Percentiles rank a stretch among this genome's conserved stretches.
Conservation (phyloP, 2,888 invertebrate genomes). For the Theristus sp. region DNA sequence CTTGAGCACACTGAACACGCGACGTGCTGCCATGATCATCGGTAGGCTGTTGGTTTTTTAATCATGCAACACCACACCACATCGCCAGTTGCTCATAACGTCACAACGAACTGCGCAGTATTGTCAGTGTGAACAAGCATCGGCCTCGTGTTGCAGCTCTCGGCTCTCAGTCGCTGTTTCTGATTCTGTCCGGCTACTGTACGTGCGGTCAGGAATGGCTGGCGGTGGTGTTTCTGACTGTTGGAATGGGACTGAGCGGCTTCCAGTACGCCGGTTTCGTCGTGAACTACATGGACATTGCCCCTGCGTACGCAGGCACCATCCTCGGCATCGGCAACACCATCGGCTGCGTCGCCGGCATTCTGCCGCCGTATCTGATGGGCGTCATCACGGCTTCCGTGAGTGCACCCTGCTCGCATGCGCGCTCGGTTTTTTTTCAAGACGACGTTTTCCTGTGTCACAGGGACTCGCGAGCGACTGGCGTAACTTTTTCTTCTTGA, state of each 20-base stretch:
- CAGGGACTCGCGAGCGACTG: conserved; percentile 17
- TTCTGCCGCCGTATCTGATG: conserved; percentile 22
- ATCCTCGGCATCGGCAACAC: conserved; percentile 28
- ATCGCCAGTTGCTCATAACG: too few relatives aligned
- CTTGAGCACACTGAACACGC: conserved; percentile 22
- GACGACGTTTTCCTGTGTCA: not conserved
- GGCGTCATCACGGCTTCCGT: conserved; percentile 14
- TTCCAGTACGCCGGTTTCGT: conserved; percentile 14
- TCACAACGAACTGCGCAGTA: too few relatives aligned
- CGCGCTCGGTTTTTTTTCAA: not conserved
- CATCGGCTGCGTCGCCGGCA: conserved; percentile 27
- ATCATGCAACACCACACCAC: too few relatives aligned
- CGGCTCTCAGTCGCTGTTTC: conserved; percentile 23
- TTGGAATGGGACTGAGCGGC: conserved; percentile 21
- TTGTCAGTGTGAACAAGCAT: too few relatives aligned
- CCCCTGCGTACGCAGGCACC: conserved; percentile 22
- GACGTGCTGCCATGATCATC: conserved; percentile 24
- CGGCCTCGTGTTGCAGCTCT: conserved; percentile 15
- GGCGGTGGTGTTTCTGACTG: conserved; percentile 19
- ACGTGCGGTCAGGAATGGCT: conserved; percentile 26
- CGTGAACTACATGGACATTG: conserved; percentile 28
- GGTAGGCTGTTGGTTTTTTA: conserved; percentile 12
- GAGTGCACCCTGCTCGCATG: not conserved
- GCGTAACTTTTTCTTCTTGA: conserved; percentile 24
- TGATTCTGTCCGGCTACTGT: conserved; percentile 21